These are phyloP conservation scores for Syritta pipiens DNA, from an alignment of 2,888 invertebrate genomes.

Conservation along the genomic window DNA sequence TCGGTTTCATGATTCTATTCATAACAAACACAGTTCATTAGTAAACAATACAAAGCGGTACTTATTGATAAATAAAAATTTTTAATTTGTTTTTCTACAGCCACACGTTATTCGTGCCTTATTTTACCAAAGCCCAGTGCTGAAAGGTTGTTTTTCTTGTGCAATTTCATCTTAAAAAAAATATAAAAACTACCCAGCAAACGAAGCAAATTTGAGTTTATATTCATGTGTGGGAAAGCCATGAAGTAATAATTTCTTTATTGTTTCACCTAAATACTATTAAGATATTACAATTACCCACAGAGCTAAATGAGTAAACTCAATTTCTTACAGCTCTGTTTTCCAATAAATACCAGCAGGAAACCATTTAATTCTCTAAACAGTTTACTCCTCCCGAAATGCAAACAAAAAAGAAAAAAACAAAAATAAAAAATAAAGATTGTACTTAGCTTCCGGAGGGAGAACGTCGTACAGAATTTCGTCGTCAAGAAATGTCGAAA, in stretches of 20 bases:
- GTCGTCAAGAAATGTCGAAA: constrained; percentile 31
- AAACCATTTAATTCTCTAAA: constrained; percentile 43
- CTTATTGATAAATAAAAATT: no score
- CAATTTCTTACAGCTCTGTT: constrained; percentile 12
- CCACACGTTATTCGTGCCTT: no score
- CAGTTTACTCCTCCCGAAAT: constrained; percentile 17
- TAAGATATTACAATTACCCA: constrained; percentile 1
- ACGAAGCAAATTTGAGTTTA: neutral
- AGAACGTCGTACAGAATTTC: neutral
- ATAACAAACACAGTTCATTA: constrained; percentile 10
- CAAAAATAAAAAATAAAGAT: neutral
- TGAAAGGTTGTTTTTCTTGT: constrained; percentile 22
- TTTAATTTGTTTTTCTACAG: no score
- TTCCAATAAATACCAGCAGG: constrained; percentile 36
- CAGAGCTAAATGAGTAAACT: neutral
- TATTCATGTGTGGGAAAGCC: neutral
- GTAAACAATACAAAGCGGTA: constrained; percentile 22
- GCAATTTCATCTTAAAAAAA: neutral
- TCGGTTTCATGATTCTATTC: constrained; percentile 1
- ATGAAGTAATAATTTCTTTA: constrained; percentile 12
- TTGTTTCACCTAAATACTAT: no score
- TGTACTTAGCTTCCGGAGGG: constrained; percentile 36
- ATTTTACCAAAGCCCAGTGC: neutral
- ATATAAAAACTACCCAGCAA: no score
- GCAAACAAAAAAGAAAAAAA: constrained; percentile 16